Percentiles rank a stretch among this genome's conserved stretches.
These are phyloP conservation scores for Sylvia borin DNA, from an alignment of 2,797 vertebrate species.

Conservation along the genomic window DNA sequence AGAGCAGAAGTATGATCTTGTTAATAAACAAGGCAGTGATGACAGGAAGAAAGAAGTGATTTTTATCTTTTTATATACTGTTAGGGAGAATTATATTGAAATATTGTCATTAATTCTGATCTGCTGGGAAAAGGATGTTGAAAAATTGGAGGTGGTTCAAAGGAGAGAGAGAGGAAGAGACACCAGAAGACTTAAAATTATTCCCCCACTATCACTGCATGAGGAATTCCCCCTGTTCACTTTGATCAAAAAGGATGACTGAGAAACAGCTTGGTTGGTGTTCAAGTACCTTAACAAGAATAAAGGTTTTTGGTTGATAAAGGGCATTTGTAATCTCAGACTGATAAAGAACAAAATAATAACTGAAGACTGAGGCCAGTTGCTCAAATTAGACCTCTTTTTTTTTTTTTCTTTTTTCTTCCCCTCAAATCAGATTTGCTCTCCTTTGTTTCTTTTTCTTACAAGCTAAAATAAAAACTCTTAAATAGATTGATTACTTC, in stretches of 20 bases:
- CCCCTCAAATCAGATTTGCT: neutral
- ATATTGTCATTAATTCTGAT: neutral
- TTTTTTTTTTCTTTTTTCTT: neutral
- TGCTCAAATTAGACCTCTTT: neutral
- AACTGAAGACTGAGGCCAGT: neutral
- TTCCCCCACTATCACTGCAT: neutral
- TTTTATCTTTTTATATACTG: neutral
- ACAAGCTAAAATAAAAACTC: neutral
- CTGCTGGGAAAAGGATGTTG: neutral
- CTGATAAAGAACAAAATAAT: neutral
- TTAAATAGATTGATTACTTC: neutral
- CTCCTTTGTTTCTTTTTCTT: neutral
- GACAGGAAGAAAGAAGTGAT: neutral
- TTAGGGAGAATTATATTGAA: neutral
- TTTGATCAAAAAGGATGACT: neutral
- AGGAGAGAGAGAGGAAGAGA: neutral
- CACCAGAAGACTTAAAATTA: constrained; percentile 5
- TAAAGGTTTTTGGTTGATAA: constrained; percentile 8
- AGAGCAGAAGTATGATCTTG: neutral
- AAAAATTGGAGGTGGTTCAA: constrained; percentile 34
- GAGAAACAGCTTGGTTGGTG: neutral
- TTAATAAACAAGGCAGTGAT: neutral
- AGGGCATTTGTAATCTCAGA: neutral
- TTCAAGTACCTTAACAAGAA: neutral
- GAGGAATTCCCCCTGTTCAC: constrained; percentile 29